A percentile compares a stretch with the other conserved stretches of the same genome.
These are phyloP conservation scores for Marisa cornuarietis DNA, from an alignment of 1,140 invertebrate genomes.

Conservation along the genomic window DNA sequence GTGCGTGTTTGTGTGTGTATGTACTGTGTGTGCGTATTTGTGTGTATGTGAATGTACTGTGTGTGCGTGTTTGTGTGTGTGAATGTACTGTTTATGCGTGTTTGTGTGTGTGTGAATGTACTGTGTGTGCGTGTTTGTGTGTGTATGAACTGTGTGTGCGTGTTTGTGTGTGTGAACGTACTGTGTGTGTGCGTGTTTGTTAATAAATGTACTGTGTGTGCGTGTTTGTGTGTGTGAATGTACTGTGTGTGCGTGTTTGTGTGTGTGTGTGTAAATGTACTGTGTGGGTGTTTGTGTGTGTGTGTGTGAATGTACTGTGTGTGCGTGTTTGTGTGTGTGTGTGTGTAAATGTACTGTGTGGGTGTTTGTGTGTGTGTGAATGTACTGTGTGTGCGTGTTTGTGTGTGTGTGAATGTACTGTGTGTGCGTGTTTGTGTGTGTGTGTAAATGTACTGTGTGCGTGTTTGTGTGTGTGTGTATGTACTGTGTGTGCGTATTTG, in stretches of 20 bases:
- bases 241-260: conserved; percentile 3
- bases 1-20: background rate
- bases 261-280: conserved; percentile 4
- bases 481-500: conserved; percentile 3
- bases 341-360: too few species aligned
- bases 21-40: conserved; percentile 13
- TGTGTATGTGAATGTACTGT: too few species aligned
- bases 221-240: conserved; percentile 7
- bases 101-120: conserved; percentile 8
- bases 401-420: conserved; percentile 4
- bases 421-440: conserved; percentile 8
- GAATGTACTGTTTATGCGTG: too few species aligned
- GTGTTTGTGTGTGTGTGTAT: conserved; percentile 4
- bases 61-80: conserved; percentile 5
- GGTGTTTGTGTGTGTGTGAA: too few species aligned
- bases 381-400: conserved; percentile 6
- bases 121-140: conserved; percentile 5
- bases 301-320: conserved; percentile 12
- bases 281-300: conserved; percentile 4
- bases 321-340: conserved; percentile 1
- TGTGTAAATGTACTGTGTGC: background rate
- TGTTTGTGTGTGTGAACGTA: conserved; percentile 2
- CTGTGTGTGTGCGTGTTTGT: conserved; percentile 5
- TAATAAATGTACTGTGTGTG: conserved; percentile 2
- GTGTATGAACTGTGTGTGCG: conserved; percentile 7